These are phyloP conservation scores for Hylaea fasciaria DNA, from an alignment of 2,888 invertebrate species.

Conservation along the genomic window DNA sequence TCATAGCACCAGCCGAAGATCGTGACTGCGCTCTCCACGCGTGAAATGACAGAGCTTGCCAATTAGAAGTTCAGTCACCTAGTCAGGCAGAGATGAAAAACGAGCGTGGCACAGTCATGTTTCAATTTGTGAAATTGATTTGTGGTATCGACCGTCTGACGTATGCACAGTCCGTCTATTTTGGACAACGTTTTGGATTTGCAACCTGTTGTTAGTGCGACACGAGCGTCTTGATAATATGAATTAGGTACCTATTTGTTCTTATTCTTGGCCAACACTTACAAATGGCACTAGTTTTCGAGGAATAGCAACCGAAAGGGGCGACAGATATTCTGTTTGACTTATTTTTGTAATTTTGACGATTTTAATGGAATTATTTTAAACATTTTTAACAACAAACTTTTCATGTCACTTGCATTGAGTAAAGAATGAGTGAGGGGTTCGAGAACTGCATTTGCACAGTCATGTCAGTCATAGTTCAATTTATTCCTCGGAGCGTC, in stretches of 20 bases:
- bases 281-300: too few species aligned
- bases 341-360: too few species aligned
- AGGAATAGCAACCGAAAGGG: too few species aligned
- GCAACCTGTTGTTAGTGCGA: not conserved
- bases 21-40: slow-evolving; percentile 60
- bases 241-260: not conserved
- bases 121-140: slow-evolving; percentile 78
- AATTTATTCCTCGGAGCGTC: too few species aligned
- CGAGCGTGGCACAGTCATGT: slow-evolving; percentile 63
- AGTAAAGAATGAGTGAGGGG: too few species aligned
- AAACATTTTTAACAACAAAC: too few species aligned
- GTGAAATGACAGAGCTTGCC: slow-evolving; percentile 66
- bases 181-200: slow-evolving; percentile 2
- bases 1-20: slow-evolving; percentile 37
- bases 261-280: too few species aligned
- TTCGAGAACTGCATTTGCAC: too few species aligned
- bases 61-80: slow-evolving; percentile 81
- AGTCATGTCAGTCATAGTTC: not conserved
- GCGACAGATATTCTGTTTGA: too few species aligned
- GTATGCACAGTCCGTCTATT: slow-evolving; percentile 4
- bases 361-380: too few species aligned
- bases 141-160: slow-evolving; percentile 47
- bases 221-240: not conserved
- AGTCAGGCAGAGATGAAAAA: slow-evolving; percentile 60
- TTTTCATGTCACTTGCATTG: too few species aligned